phyloP scores from a whole-genome alignment of 1,140 invertebrate species.

The Holotrichia oblita region DNA sequence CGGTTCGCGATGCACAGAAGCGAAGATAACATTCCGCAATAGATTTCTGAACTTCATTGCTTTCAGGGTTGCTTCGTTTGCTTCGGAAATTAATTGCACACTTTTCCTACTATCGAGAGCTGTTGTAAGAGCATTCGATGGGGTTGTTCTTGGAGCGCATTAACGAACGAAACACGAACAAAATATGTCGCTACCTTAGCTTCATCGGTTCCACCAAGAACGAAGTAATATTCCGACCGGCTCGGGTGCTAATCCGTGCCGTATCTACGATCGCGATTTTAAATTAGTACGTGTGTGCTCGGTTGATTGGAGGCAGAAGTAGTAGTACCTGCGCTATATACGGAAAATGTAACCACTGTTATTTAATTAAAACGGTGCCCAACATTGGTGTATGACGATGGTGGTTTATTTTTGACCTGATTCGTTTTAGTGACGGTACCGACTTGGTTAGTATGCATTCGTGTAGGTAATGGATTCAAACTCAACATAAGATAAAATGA shows the following conservation, averaged over 20 bases:
- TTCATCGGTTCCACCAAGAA: too few species aligned
- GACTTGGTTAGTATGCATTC: neutral
- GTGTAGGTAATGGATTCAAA: constrained; percentile 1
- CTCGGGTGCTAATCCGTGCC: neutral
- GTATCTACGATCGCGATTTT: neutral
- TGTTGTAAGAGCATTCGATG: too few species aligned
- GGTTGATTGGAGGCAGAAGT: neutral
- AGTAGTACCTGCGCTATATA: neutral
- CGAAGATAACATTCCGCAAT: too few species aligned
- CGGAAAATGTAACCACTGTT: neutral
- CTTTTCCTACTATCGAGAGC: too few species aligned
- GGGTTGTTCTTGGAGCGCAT: too few species aligned
- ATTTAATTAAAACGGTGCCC: constrained; percentile 1
- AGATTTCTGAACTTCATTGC: too few species aligned
- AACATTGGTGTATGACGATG: neutral
- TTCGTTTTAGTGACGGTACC: neutral
- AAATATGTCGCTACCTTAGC: too few species aligned
- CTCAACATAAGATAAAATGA: neutral
- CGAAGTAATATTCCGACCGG: neutral
- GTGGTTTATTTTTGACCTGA: neutral
- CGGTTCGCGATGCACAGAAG: too few species aligned
- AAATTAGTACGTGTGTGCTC: neutral
- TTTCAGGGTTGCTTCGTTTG: too few species aligned
- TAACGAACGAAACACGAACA: too few species aligned
- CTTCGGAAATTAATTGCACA: too few species aligned